Evolutionary conservation across 1,140 invertebrate genomes (phyloP), one percentile per base, ranked within the genome.

Genomic region (Apis mellifera): DNA sequence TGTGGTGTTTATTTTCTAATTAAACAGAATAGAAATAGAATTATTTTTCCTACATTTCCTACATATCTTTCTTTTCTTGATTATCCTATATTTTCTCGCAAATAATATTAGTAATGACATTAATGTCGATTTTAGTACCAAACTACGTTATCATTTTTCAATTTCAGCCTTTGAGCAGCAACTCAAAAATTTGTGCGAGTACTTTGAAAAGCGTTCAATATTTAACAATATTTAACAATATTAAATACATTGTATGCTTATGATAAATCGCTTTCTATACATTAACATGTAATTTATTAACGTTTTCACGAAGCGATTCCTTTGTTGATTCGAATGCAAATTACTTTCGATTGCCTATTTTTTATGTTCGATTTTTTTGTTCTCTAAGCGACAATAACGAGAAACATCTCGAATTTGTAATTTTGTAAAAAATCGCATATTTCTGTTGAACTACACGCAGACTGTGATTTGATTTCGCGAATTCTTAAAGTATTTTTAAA

Each of bases 401-500:
- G 70, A 57, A 57, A 57, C 26, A 5, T 8, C 9, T 21, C 19
- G 11, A 2, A 0, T 19, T n/a, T 21, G 11, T 32, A 19, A 66
- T 66, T 42, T 21, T 11, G 65, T 1, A n/a, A 12, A 48, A 11
- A 12, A 9, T 68, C 12, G 19, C 13, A 15, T 15, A n/a, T 9
- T 7, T 59, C 0, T n/a, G 19, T 17, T 9, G 1, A 65, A 71
- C n/a, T 12, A 13, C 19, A 52, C 13, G 13, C 13, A 62, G 48
- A 69, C 55, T 17, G 55, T 11, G n/a, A 15, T 68, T 82, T 65
- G 54, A 78, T 71, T 77, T 82, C 50, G 54, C 54, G 54, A 42
- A 42, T 42, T 42, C 66, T 64, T 15, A 72, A 83, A 66, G 66
- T 71, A 52, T 65, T 17, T 54, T 55, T 72, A 83, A 71, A n/a